Evolutionary conservation across 37 sponge, comb jelly and placozoan genomes (phyloP), one percentile per base, ranked within the genome.

Genomic region (Dysidea cf. avara): DNA sequence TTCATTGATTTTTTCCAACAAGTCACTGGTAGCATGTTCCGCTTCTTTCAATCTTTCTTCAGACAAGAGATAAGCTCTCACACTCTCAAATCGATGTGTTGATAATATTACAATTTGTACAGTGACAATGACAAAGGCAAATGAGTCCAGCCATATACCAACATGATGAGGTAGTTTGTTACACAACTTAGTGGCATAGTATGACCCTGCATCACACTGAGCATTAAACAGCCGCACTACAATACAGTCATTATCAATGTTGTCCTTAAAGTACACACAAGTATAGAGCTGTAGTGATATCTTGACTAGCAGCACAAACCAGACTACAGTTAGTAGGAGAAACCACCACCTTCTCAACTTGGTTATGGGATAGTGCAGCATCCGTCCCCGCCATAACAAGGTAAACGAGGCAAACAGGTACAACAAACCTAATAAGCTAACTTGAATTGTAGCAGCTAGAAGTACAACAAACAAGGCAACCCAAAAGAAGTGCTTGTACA

Each of bases 401-500:
- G 48, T 25, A 47, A 94, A 90, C 39, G 59, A 30, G 33, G 64
- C 17, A 1, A 85, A 36, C 29, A 94, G 60, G 64, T 86, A 90
- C 56, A 89, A 7, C 14, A 81, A 53, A 0, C 94, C 91, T 59
- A 90, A 78, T 16, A 94, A 21, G 43, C 84, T 94, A 35, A 86
- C 66, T 18, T 73, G 34, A 13, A 28, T 35, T 47, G 76, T 81
- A 22, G 88, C 94, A 7, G 84, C 61, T 25, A 94, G 40, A 61
- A 94, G 90, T 31, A 94, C 30, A 48, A 92, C 52, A 60, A 87
- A 72, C 5, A 92, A 39, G 12, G 78, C 64, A n/a, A 88, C 18
- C 93, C 93, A 92, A 57, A 87, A 81, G 35, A 33, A 83, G 63
- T 92, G 77, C 72, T 79, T 53, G 72, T 79, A 79, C 30, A 92